Base-by-base conservation (phyloP, 2,113 vertebrate genomes). In the Pandion haliaetus region DNA sequence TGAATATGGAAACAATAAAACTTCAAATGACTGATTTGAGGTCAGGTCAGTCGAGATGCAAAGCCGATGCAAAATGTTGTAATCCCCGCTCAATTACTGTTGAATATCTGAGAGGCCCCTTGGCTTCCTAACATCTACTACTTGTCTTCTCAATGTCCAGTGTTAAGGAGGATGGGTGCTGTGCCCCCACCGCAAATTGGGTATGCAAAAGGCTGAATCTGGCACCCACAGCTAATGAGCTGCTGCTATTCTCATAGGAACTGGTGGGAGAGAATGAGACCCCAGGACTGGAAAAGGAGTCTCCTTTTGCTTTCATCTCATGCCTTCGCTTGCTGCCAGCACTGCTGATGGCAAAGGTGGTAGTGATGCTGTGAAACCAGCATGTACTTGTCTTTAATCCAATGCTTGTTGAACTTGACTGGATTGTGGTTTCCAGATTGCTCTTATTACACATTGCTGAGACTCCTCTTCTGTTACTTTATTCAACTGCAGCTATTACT, bases 61-160 rank as follows among this genome's bases (percentile, higher is more conserved):
- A 65, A 78, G 44, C 9, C 1, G 2, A 17, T 36, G 61, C 36
- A 34, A 69, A 70, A 18, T 52, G 24, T 45, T 36, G 38, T 26
- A 13, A 45, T 66, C 32, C 36, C 8, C 1, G 0, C 49, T 45
- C 32, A 24, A 3, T 29, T 57, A 6, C 20, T 38, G 31, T 25
- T 32, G 24, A n/a, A 12, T 79, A 38, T 38, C 29, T 20, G 49
- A 29, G 36, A 63, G 11, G 17, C 42, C n/a, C 32, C 62, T 63
- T 65, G 42, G 10, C 49, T 82, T 86, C 38, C 28, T 49, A 44
- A 80, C 69, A 54, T 32, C 38, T 78, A 5, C 38, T 67, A 6
- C 58, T 73, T 36, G 42, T 81, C 38, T 54, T 44, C 45, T 81
- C 38, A 8, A 36, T 62, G 49, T 20, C 78, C 40, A n/a, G 10